These are phyloP conservation scores for Mimachlamys varia DNA, from an alignment of 2,888 invertebrate species.

Conservation along the genomic window DNA sequence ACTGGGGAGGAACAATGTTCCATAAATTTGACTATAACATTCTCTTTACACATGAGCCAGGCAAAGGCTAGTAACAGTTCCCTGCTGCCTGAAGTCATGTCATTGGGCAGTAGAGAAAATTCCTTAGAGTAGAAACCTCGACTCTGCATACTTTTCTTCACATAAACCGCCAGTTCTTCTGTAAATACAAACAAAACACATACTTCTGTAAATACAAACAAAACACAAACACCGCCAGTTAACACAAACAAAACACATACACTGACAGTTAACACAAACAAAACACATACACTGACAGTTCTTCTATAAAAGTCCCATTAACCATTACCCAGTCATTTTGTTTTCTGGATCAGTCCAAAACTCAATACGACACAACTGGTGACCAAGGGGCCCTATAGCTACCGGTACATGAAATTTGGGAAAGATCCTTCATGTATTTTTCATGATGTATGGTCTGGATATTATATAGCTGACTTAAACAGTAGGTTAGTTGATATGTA, in stretches of 20 bases:
- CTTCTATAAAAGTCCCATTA: too few species aligned
- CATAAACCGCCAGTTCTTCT: conserved; percentile 76
- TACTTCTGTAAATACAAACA: neutral
- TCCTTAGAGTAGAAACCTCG: conserved; percentile 72
- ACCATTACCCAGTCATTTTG: too few species aligned
- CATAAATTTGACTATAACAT: conserved; percentile 74
- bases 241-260: too few species aligned
- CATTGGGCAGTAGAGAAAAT: conserved; percentile 72
- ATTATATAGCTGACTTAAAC: too few species aligned
- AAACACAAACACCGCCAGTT: too few species aligned
- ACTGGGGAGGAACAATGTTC: conserved; percentile 66
- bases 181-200: conserved; percentile 53
- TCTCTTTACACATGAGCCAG: conserved; percentile 77
- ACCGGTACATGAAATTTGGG: too few species aligned
- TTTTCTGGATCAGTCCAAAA: too few species aligned
- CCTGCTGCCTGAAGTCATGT: conserved; percentile 74
- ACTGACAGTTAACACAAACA: neutral
- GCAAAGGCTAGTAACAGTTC: conserved; percentile 78
- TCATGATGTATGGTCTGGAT: too few species aligned
- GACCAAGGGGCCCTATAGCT: too few species aligned
- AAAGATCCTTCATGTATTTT: too few species aligned
- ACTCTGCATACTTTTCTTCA: conserved; percentile 75
- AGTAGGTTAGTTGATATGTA: too few species aligned
- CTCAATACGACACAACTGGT: too few species aligned
- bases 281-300: neutral